Conservation (phyloP, 2,888 invertebrate species). For the Aphodius sticticus region DNA sequence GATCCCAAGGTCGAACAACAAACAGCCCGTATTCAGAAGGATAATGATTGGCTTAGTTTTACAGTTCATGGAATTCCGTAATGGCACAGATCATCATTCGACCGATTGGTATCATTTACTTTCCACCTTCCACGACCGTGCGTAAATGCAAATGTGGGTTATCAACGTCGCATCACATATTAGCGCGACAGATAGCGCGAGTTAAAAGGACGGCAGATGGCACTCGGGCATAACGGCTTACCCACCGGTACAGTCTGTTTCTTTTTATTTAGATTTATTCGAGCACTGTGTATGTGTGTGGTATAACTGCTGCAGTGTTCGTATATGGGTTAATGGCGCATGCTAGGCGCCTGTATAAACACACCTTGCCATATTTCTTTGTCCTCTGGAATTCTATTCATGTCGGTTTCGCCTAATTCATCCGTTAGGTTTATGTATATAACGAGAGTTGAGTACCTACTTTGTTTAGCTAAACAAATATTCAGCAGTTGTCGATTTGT, state of each 20-base stretch:
- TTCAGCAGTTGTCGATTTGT: no score
- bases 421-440: neutral
- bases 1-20: neutral
- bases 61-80: neutral
- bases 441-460: neutral
- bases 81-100: neutral
- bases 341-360: neutral
- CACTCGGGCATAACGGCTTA: constrained; percentile 20
- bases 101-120: neutral
- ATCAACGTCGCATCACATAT: neutral
- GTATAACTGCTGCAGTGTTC: constrained; percentile 15
- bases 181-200: neutral
- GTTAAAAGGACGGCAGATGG: constrained; percentile 11
- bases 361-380: neutral
- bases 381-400: neutral
- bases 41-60: neutral
- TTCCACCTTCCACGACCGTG: neutral
- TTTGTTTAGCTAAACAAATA: no score
- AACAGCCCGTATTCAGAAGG: neutral
- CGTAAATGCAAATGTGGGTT: neutral
- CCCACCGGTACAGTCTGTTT: neutral
- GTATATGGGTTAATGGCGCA: constrained; percentile 24
- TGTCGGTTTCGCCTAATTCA: neutral
- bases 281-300: neutral
- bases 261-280: neutral